phyloP scores from a whole-genome alignment of 2,113 vertebrate species.

The Burhinus oedicnemus region DNA sequence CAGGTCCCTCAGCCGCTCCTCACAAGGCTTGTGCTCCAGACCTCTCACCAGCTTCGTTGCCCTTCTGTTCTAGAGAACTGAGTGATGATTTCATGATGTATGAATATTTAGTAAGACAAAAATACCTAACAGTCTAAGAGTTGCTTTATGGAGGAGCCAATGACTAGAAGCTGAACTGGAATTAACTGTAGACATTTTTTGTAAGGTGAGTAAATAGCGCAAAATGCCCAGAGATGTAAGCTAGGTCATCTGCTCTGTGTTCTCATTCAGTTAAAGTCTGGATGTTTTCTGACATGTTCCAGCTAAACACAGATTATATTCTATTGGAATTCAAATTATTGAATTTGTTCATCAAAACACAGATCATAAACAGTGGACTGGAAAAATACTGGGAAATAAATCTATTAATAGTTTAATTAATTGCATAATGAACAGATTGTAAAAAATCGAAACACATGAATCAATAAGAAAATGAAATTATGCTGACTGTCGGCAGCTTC shows the following conservation, averaged over 20 bases:
- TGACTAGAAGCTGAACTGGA: not conserved
- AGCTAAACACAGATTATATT: not conserved
- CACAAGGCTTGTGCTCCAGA: too few species aligned
- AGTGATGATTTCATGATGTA: not conserved
- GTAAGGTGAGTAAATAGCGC: not conserved
- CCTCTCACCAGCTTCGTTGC: too few species aligned
- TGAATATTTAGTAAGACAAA: not conserved
- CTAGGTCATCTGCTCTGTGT: not conserved
- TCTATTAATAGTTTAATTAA: not conserved
- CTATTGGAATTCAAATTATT: not conserved
- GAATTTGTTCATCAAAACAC: not conserved
- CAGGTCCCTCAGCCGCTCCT: too few species aligned
- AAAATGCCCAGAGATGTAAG: not conserved
- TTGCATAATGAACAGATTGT: not conserved
- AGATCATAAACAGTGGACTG: not conserved
- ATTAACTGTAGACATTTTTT: not conserved
- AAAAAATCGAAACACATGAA: not conserved
- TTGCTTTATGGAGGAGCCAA: not conserved
- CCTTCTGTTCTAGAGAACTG: not conserved
- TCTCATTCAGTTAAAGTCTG: not conserved
- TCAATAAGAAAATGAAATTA: not conserved
- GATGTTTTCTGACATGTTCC: not conserved
- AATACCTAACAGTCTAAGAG: fast-evolving
- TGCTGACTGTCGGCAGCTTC: not conserved
- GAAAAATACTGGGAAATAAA: not conserved